These are phyloP conservation scores for Chiropotes sagulatus DNA, from an alignment of 2,797 vertebrate genomes.

Conservation along the genomic window DNA sequence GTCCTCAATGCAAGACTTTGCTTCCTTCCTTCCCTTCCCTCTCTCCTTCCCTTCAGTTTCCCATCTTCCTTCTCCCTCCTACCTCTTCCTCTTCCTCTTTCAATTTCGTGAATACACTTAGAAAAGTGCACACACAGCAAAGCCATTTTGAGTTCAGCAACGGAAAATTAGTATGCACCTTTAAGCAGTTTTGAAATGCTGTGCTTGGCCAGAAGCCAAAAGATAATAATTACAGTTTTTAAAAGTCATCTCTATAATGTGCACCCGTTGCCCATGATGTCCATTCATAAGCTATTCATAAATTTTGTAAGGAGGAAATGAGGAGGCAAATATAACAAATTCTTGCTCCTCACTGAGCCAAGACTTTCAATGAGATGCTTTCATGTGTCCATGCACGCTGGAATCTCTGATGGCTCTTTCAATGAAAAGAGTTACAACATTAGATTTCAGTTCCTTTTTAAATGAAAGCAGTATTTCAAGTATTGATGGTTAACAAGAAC, in stretches of 20 bases:
- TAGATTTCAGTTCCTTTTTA: background rate
- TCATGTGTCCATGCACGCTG: background rate
- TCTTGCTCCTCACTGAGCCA: background rate
- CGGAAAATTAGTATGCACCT: background rate
- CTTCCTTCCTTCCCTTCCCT: background rate
- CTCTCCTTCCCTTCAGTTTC: background rate
- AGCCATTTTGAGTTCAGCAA: background rate
- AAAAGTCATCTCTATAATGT: background rate
- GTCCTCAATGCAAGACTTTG: background rate
- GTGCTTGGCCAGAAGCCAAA: background rate
- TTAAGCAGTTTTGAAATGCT: background rate
- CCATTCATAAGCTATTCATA: background rate
- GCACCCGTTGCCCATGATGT: background rate
- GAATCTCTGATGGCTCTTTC: background rate
- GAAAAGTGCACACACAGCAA: background rate
- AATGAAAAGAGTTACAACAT: background rate
- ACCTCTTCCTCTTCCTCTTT: no score
- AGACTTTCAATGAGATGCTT: background rate
- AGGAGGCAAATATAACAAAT: background rate
- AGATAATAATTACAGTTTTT: background rate
- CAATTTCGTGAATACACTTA: background rate
- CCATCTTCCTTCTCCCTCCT: background rate
- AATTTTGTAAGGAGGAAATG: background rate
- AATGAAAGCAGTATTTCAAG: conserved; percentile 24
- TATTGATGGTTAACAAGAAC: background rate